phyloP scores from a whole-genome alignment of 2,888 invertebrate species.

The Lasius platythorax region DNA sequence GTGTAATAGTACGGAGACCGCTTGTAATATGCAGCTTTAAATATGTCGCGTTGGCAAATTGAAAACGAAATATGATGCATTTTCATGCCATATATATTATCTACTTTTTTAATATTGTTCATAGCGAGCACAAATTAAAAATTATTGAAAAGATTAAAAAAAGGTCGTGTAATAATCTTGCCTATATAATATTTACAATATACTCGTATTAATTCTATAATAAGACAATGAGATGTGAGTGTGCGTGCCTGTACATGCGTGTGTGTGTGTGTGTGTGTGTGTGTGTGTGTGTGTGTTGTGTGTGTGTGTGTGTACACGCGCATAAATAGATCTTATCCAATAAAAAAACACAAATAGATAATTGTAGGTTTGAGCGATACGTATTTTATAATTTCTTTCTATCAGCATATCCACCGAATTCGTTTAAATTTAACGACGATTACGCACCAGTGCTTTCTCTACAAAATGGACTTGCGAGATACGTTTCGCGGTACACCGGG shows the following conservation, averaged over 20 bases:
- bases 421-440: slow-evolving; percentile 52
- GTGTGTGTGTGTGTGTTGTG: too few species aligned
- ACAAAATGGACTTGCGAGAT: slow-evolving; percentile 52
- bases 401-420: slow-evolving; percentile 43
- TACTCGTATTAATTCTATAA: neutral
- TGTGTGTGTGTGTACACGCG: too few species aligned
- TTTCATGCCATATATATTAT: slow-evolving; percentile 30
- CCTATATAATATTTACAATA: neutral
- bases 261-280: too few species aligned
- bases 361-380: slow-evolving; percentile 7
- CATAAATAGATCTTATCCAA: neutral
- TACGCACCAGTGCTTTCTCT: slow-evolving; percentile 54
- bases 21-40: slow-evolving; percentile 50
- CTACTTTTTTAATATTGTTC: slow-evolving; percentile 19
- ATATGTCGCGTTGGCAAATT: slow-evolving; percentile 33
- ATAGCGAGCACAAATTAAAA: neutral
- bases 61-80: slow-evolving; percentile 49
- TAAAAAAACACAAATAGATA: neutral
- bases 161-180: neutral
- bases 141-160: neutral
- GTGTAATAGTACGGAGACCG: slow-evolving; percentile 45
- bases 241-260: neutral
- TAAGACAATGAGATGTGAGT: neutral
- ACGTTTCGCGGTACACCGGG: slow-evolving; percentile 55
- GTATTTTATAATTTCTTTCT: slow-evolving; percentile 25